Evolutionary conservation across 1,140 invertebrate genomes (phyloP).

Genomic region (Bombus difficillimus): DNA sequence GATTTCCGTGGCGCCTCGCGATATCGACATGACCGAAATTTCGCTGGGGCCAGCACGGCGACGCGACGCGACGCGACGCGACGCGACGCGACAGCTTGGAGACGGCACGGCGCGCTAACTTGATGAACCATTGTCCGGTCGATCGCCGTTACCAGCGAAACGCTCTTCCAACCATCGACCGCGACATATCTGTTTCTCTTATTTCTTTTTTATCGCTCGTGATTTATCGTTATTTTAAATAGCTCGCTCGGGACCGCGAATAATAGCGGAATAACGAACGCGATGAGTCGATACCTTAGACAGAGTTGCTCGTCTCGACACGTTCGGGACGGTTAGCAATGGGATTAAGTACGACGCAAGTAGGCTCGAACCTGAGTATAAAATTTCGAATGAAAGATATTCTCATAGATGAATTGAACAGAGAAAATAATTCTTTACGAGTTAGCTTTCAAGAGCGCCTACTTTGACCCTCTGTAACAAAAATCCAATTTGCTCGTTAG

Average conservation of each 20-base stretch:
- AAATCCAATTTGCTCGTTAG: not conserved
- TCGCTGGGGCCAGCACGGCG: slow-evolving; percentile 11
- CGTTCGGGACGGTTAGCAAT: not conserved
- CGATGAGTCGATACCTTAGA: not conserved
- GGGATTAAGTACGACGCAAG: too few relatives aligned
- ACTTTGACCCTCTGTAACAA: not conserved
- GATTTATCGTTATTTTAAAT: slow-evolving; percentile 36
- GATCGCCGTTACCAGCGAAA: not conserved
- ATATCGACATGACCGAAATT: slow-evolving; percentile 64
- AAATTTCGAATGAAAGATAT: not conserved
- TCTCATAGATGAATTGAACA: not conserved
- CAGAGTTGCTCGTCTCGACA: not conserved
- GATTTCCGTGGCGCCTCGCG: slow-evolving; percentile 13
- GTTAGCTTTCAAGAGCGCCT: too few relatives aligned
- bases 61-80: not conserved
- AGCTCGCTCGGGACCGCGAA: not conserved
- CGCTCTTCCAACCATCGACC: not conserved
- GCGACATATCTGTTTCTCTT: not conserved
- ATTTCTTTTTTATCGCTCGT: not conserved
- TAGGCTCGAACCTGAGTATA: not conserved
- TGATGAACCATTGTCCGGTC: slow-evolving; percentile 15
- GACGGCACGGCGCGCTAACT: slow-evolving; percentile 5
- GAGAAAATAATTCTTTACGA: not conserved
- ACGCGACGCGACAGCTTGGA: not conserved
- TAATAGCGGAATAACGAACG: slow-evolving; percentile 32